Conservation (phyloP, 2,888 invertebrate genomes). For the Melangyna quadrimaculata region DNA sequence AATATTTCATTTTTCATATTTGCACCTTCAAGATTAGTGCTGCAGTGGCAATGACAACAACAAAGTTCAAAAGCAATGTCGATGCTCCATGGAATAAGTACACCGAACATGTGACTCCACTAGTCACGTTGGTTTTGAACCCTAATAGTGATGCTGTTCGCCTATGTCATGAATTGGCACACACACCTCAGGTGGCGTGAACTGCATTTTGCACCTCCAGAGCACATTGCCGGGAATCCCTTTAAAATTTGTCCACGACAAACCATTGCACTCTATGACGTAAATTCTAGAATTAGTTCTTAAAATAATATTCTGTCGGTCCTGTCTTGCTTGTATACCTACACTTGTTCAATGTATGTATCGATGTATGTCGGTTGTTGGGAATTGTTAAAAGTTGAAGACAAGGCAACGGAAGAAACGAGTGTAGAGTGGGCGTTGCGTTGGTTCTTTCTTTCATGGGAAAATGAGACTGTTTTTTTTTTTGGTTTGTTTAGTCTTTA, state of each 20-base stretch:
- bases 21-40: not conserved
- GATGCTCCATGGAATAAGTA: not conserved
- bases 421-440: conserved; percentile 18
- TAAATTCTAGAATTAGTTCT: conserved; percentile 9
- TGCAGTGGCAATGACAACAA: too few relatives aligned
- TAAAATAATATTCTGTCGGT: conserved; percentile 7
- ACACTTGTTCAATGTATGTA: too few relatives aligned
- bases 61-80: not conserved
- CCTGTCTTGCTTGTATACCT: too few relatives aligned
- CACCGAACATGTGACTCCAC: conserved; percentile 32
- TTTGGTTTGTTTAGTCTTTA: too few relatives aligned
- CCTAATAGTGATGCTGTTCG: not conserved
- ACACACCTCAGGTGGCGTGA: conserved; percentile 6
- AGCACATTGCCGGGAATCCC: conserved; percentile 17
- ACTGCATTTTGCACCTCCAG: not conserved
- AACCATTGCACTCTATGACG: conserved; percentile 1
- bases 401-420: conserved; percentile 11
- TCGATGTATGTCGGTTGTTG: not conserved
- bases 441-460: not conserved
- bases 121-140: conserved; percentile 13
- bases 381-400: not conserved
- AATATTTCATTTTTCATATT: not conserved
- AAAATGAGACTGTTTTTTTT: conserved; percentile 17
- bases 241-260: conserved; percentile 7
- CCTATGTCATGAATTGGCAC: not conserved